These are phyloP conservation scores for Sycon ciliatum DNA, from an alignment of 37 sponge, comb jelly and placozoan genomes.

Conservation along the genomic window DNA sequence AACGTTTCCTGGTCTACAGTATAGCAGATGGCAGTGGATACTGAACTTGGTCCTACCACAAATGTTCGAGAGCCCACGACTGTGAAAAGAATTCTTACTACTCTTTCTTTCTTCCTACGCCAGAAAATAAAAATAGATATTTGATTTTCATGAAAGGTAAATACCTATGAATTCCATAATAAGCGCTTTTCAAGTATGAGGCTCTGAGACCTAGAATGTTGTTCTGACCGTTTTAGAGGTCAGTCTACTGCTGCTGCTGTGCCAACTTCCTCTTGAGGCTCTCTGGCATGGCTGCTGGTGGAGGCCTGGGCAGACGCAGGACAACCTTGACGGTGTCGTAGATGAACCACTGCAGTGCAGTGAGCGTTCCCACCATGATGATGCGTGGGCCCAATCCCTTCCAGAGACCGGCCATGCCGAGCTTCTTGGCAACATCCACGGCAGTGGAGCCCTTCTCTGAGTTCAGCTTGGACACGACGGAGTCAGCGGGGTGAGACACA, in stretches of 20 bases:
- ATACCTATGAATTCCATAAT: no score
- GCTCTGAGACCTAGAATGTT: no score
- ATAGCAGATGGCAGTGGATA: no score
- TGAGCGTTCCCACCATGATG: constrained; percentile 95
- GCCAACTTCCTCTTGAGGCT: constrained; percentile 80
- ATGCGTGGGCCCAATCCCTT: constrained; percentile 92
- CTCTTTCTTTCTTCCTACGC: no score
- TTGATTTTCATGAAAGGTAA: no score
- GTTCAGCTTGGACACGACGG: constrained; percentile 94
- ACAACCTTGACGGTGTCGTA: constrained; percentile 93
- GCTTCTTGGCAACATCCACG: constrained; percentile 67
- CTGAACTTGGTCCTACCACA: no score
- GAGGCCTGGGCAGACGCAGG: constrained; percentile 95
- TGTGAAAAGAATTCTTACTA: no score
- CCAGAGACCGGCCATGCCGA: constrained; percentile 84
- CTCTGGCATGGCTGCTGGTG: constrained; percentile 97
- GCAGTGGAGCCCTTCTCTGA: constrained; percentile 81
- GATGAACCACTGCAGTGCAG: constrained; percentile 99
- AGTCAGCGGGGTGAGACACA: constrained; percentile 94
- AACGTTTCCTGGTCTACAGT: no score
- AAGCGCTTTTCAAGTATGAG: no score
- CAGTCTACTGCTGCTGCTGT: constrained; percentile 25
- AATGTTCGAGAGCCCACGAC: no score
- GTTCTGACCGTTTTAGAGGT: no score
- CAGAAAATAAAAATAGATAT: no score